Evolutionary conservation across 2,888 invertebrate genomes (phyloP).

Genomic region (Sinelater perroti): DNA sequence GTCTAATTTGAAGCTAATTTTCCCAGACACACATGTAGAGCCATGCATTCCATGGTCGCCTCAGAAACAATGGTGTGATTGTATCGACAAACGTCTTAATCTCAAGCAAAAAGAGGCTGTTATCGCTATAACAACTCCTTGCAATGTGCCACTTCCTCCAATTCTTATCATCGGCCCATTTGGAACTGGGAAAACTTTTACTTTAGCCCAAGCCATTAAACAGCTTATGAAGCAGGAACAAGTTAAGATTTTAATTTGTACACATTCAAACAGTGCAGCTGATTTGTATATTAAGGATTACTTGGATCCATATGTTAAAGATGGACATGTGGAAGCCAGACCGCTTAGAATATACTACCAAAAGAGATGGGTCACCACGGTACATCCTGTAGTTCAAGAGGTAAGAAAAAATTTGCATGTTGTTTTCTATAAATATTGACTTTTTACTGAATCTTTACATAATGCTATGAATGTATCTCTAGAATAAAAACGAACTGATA

Average conservation of each 20-base stretch:
- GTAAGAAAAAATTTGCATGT: conserved; percentile 55
- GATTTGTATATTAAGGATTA: conserved; percentile 87
- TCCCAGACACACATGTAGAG: conserved; percentile 72
- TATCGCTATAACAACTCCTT: conserved; percentile 76
- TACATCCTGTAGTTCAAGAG: conserved; percentile 74
- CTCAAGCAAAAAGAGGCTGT: conserved; percentile 82
- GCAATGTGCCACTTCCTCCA: conserved; percentile 71
- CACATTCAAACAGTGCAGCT: conserved; percentile 88
- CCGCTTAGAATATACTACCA: conserved; percentile 83
- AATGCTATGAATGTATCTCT: too few relatives aligned
- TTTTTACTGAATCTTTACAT: too few relatives aligned
- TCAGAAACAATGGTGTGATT: conserved; percentile 72
- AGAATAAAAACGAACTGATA: too few relatives aligned
- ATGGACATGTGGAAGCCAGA: conserved; percentile 70
- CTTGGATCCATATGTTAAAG: conserved; percentile 77
- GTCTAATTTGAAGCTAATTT: conserved; percentile 74
- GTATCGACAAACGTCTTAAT: conserved; percentile 72
- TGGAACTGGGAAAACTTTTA: conserved; percentile 89
- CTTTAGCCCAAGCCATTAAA: conserved; percentile 77
- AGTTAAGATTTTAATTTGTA: conserved; percentile 80
- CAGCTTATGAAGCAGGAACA: conserved; percentile 70
- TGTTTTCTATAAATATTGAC: too few relatives aligned
- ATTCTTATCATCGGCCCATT: conserved; percentile 80
- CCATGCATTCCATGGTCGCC: conserved; percentile 76
- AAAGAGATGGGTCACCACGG: conserved; percentile 81